phyloP scores from a whole-genome alignment of 53 echinoderm and acorn worm genomes.

The Actinopyga echinites region DNA sequence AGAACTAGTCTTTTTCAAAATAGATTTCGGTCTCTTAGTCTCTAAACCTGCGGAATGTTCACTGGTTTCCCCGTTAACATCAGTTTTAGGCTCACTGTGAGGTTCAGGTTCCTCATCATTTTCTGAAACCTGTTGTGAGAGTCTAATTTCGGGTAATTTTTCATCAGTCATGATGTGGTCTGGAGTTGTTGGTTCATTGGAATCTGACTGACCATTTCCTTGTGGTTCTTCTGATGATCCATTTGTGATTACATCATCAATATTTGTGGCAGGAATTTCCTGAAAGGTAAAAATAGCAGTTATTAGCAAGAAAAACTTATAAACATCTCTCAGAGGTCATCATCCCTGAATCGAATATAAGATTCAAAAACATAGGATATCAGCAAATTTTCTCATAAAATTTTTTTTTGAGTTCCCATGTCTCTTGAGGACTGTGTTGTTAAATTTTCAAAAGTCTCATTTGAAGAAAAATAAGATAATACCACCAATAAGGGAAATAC shows the following conservation, averaged over 20 bases:
- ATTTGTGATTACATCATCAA: constrained; percentile 59
- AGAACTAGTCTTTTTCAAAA: constrained; percentile 59
- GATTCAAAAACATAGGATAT: too few species aligned
- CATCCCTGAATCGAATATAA: too few species aligned
- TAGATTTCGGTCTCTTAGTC: constrained; percentile 62
- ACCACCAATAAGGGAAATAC: too few species aligned
- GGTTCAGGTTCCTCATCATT: constrained; percentile 2
- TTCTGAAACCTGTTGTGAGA: constrained; percentile 17
- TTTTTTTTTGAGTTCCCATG: too few species aligned
- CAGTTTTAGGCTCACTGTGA: constrained; percentile 53
- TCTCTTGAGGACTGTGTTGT: too few species aligned
- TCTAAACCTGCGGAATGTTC: constrained; percentile 32
- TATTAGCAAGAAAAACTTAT: neutral
- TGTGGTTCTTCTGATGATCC: constrained; percentile 27
- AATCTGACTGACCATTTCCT: neutral
- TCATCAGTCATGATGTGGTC: constrained; percentile 27
- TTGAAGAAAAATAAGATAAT: too few species aligned
- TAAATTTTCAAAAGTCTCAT: too few species aligned
- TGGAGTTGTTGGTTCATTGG: neutral
- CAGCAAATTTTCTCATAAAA: too few species aligned
- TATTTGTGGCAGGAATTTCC: constrained; percentile 68
- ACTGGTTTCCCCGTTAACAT: constrained; percentile 4
- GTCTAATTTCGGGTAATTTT: neutral
- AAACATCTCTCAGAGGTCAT: too few species aligned
- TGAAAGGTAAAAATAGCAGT: neutral